Evolutionary conservation across 2,113 vertebrate species (phyloP).

Genomic region (Lasiurus borealis): DNA sequence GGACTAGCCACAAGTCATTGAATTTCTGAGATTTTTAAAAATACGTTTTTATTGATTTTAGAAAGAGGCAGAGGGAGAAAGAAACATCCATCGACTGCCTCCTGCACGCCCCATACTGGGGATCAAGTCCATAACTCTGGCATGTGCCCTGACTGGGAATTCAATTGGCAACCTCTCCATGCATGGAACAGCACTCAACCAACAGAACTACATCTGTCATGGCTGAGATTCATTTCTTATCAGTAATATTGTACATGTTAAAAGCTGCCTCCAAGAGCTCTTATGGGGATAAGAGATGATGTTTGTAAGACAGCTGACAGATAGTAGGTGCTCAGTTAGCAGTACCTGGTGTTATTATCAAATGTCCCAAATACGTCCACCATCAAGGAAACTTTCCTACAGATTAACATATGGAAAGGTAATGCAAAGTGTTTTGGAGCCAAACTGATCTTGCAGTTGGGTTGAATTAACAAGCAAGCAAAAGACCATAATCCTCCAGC

Average conservation of each 20-base stretch:
- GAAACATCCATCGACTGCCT: neutral
- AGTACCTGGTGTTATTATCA: neutral
- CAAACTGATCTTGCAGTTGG: neutral
- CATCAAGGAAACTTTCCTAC: neutral
- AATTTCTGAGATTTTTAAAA: conserved; percentile 30
- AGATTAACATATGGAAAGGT: neutral
- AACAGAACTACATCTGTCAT: neutral
- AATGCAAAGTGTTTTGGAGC: neutral
- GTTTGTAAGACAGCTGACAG: neutral
- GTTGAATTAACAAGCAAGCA: neutral
- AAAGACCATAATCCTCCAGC: neutral
- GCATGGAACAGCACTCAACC: neutral
- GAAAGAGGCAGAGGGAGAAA: neutral
- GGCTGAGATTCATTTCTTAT: conserved; percentile 21
- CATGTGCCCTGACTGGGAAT: neutral
- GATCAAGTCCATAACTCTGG: neutral
- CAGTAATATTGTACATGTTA: neutral
- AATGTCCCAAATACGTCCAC: neutral
- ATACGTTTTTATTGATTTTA: neutral
- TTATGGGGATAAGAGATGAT: neutral
- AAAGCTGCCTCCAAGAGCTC: neutral
- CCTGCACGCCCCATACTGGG: neutral
- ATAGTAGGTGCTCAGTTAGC: neutral
- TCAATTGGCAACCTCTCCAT: neutral
- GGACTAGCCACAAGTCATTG: neutral